Evolutionary conservation across 2,888 invertebrate species (phyloP), one percentile per base, ranked within the genome.

Genomic region (Athalia cordata): DNA sequence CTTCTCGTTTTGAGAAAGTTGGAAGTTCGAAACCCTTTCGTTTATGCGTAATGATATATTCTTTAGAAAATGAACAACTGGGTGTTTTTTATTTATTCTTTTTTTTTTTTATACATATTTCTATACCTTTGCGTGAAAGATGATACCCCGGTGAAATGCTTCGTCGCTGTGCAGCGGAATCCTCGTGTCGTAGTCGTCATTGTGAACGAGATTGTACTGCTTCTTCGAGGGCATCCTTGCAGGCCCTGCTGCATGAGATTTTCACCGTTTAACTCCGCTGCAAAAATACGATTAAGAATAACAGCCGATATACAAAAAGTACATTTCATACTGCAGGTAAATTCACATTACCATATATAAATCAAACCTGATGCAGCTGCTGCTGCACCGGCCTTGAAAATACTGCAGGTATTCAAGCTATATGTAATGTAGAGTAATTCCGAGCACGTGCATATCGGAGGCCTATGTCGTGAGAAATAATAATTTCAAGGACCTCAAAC

Each of bases 101-200:
- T 29, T 29, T 29, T 29, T 57, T 43, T 55, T 15, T 50, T 52
- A 52, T 52, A 72, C 6, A 8, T 9, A 43, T 78, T n/a, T 13
- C 72, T 91, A 92, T 92, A 99, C 99, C 97, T 99, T 99, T 85
- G 98, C 98, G 91, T 97, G 96, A 92, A 99, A 99, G 86, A 96
- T 95, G 90, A 99, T 98, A 85, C 99, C 99, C 90, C 97, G 97
- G 85, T 97, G 95, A 92, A 99, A 99, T 81, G 98, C 98, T 91
- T 98, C 98, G 84, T 99, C 99, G 80, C 98, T 96, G 91, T 99
- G 98, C 84, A 99, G 92, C n/a, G 99, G 98, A 88, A 99, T 97
- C 89, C 98, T 93, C 81, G 96, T 95, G 91, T 99, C 99, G 91
- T 96, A 97, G 88, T 98, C 98, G 91, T 99, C 99, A 91, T 97